Evolutionary conservation across 2,797 vertebrate species (phyloP).

Genomic region (Sebastes matsubarae): DNA sequence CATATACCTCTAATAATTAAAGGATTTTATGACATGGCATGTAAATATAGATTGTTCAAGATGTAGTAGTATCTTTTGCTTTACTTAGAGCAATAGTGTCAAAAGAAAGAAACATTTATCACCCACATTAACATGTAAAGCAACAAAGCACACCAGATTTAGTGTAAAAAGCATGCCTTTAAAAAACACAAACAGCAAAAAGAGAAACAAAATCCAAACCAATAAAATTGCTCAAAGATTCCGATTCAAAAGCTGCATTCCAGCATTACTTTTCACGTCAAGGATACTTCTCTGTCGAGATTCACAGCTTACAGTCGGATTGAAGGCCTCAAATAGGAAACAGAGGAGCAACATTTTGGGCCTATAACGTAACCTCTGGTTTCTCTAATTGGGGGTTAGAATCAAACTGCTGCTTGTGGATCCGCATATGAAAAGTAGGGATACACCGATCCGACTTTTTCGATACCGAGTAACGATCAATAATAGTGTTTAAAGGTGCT

Average conservation of each 20-base stretch:
- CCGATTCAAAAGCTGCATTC: conserved; percentile 49
- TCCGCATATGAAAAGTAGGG: neutral
- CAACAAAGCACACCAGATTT: conserved; percentile 27
- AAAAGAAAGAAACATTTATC: conserved; percentile 26
- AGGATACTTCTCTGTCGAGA: conserved; percentile 68
- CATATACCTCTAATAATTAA: neutral
- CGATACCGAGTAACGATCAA: neutral
- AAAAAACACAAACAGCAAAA: conserved; percentile 1
- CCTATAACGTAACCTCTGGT: neutral
- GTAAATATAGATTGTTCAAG: conserved; percentile 2
- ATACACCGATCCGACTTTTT: neutral
- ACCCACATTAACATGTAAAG: conserved; percentile 1
- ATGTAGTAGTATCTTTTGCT: conserved; percentile 50
- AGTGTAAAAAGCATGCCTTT: conserved; percentile 39
- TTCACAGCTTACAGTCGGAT: neutral
- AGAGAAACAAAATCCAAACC: conserved; percentile 23
- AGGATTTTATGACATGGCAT: neutral
- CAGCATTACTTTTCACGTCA: conserved; percentile 34
- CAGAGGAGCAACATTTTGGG: neutral
- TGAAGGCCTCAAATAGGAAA: too few species aligned
- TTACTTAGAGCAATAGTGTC: neutral
- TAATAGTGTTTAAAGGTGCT: neutral
- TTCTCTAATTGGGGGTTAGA: neutral
- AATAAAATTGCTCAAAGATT: conserved; percentile 12
- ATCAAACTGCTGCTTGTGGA: neutral